Conservation (phyloP, 2,797 vertebrate genomes). For the Cebuella pygmaea region DNA sequence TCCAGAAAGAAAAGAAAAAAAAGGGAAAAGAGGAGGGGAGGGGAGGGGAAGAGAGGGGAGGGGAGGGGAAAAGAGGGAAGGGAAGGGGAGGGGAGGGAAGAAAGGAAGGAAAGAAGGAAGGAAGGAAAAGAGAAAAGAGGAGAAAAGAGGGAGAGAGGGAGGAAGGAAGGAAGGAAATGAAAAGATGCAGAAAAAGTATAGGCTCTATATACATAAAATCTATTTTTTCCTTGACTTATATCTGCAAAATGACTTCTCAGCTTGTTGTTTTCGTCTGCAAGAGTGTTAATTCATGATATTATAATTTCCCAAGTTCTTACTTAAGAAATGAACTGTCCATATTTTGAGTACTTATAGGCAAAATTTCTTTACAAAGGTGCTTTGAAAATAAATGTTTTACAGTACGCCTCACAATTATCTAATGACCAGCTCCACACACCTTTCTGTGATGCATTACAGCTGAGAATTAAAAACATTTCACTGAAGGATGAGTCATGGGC, state of each 20-base stretch:
- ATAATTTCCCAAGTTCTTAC: neutral
- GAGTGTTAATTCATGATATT: neutral
- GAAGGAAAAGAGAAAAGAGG: too few relatives aligned
- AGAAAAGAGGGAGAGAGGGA: too few relatives aligned
- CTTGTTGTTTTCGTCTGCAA: neutral
- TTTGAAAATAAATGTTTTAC: neutral
- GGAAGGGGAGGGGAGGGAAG: too few relatives aligned
- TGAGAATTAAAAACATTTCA: neutral
- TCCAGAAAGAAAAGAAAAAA: too few relatives aligned
- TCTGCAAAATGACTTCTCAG: neutral
- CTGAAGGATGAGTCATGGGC: neutral
- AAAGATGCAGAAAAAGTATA: neutral
- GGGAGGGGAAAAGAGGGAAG: too few relatives aligned
- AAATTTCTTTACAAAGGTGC: neutral
- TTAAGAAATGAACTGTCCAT: neutral
- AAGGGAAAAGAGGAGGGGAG: too few relatives aligned
- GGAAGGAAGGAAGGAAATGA: neutral
- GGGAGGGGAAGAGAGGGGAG: too few relatives aligned
- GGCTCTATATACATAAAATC: neutral
- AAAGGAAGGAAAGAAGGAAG: too few relatives aligned
- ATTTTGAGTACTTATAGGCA: neutral
- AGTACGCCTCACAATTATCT: neutral
- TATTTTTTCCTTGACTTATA: neutral
- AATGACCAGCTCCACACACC: neutral
- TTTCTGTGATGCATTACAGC: neutral